phyloP scores from a whole-genome alignment of 2,113 vertebrate genomes.

The Herpetotheres cachinnans region DNA sequence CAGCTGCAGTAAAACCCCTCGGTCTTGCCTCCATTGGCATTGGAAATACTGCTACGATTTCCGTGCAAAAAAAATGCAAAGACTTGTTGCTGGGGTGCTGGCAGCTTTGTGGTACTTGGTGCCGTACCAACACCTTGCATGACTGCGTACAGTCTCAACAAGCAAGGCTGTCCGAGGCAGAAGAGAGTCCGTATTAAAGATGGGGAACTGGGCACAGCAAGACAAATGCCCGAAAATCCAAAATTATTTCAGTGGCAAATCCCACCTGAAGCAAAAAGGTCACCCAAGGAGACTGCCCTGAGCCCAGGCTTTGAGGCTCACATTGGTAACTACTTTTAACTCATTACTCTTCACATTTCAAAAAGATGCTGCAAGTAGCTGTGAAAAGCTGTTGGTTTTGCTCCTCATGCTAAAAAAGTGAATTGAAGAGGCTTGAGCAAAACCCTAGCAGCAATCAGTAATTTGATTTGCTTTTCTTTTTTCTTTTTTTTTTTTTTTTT shows the following conservation, averaged over 20 bases:
- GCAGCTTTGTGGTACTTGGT: background rate
- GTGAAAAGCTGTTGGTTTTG: background rate
- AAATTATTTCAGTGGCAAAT: background rate
- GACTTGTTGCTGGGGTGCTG: background rate
- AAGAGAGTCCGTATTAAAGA: accelerated
- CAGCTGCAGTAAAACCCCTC: background rate
- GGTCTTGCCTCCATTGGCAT: background rate
- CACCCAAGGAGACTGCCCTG: background rate
- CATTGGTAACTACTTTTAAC: background rate
- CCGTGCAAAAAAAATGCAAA: accelerated
- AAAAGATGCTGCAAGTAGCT: background rate
- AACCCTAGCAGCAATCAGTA: background rate
- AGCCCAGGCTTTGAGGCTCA: background rate
- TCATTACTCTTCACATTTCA: background rate
- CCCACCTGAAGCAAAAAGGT: background rate
- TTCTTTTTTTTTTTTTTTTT: background rate
- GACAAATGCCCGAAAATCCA: accelerated
- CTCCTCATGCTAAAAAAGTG: background rate
- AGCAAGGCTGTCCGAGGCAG: background rate
- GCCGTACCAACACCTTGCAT: background rate
- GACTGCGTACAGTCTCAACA: no score
- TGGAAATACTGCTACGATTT: background rate
- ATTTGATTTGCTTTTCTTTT: background rate
- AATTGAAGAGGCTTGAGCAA: background rate
- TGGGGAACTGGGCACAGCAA: background rate